Evolutionary conservation across 1,140 invertebrate genomes (phyloP).

Genomic region (Platorchestia sp.): DNA sequence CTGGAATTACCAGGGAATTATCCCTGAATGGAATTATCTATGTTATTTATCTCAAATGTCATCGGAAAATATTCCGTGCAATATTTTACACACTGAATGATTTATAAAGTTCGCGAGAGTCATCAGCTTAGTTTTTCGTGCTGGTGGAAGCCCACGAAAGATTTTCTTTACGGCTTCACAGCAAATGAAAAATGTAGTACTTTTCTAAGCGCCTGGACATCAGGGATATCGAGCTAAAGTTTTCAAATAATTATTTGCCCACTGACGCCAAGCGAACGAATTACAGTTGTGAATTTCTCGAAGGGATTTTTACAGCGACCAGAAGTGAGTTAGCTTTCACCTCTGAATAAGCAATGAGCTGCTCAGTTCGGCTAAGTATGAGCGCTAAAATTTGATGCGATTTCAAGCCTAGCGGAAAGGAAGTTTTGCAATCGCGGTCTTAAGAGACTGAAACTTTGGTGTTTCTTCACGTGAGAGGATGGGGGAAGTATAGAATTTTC

Average conservation of each 20-base stretch:
- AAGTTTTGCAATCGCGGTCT: neutral
- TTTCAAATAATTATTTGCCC: neutral
- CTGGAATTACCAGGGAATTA: neutral
- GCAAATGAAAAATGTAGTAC: neutral
- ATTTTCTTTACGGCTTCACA: neutral
- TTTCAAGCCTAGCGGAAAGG: neutral
- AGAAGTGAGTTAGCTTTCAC: neutral
- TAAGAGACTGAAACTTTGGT: neutral
- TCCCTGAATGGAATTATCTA: neutral
- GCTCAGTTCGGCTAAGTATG: neutral
- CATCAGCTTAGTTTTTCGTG: neutral
- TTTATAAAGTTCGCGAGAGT: neutral
- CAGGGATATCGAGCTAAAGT: neutral
- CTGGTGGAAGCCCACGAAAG: neutral
- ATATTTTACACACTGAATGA: neutral
- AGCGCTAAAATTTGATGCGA: neutral
- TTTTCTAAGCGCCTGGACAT: neutral
- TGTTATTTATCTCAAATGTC: neutral
- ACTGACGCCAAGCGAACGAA: neutral
- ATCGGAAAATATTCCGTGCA: neutral
- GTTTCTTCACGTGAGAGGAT: neutral
- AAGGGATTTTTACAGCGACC: neutral
- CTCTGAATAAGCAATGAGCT: neutral
- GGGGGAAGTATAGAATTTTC: neutral
- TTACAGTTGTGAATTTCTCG: neutral